phyloP scores from a whole-genome alignment of 92 coral and sea anemone species.

The Plumapathes pennacea region DNA sequence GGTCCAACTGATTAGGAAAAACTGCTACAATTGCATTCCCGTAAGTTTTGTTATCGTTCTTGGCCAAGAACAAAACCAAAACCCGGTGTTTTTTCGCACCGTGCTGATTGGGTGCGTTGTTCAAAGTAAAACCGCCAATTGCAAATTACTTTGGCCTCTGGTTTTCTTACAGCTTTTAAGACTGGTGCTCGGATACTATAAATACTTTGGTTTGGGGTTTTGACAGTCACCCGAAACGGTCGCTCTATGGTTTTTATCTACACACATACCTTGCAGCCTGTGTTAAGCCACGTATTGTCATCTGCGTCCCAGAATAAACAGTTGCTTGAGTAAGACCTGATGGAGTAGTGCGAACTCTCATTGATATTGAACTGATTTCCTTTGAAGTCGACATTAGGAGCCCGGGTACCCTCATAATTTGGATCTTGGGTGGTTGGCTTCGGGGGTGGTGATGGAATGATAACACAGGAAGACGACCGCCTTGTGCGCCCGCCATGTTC shows the following conservation, averaged over 20 bases:
- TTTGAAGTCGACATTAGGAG: constrained; percentile 72
- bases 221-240: too few species aligned
- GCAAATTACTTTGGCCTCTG: too few species aligned
- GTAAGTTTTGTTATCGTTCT: too few species aligned
- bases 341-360: constrained; percentile 57
- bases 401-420: constrained; percentile 27
- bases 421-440: constrained; percentile 65
- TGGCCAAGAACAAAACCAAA: too few species aligned
- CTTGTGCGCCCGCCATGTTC: constrained; percentile 59
- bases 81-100: too few species aligned
- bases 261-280: constrained; percentile 75
- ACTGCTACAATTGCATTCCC: too few species aligned
- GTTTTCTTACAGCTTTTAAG: not conserved
- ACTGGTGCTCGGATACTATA: too few species aligned
- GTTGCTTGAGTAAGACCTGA: constrained; percentile 66
- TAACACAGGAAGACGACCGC: constrained; percentile 89
- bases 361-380: constrained; percentile 69
- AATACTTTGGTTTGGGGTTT: too few species aligned
- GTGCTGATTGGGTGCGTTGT: too few species aligned
- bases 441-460: constrained; percentile 92
- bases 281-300: constrained; percentile 62
- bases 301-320: constrained; percentile 73
- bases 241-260: too few species aligned
- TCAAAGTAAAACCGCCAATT: too few species aligned
- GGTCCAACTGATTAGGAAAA: too few species aligned